phyloP scores from a whole-genome alignment of 2,797 vertebrate species.

The Hemitrygon akajei region DNA sequence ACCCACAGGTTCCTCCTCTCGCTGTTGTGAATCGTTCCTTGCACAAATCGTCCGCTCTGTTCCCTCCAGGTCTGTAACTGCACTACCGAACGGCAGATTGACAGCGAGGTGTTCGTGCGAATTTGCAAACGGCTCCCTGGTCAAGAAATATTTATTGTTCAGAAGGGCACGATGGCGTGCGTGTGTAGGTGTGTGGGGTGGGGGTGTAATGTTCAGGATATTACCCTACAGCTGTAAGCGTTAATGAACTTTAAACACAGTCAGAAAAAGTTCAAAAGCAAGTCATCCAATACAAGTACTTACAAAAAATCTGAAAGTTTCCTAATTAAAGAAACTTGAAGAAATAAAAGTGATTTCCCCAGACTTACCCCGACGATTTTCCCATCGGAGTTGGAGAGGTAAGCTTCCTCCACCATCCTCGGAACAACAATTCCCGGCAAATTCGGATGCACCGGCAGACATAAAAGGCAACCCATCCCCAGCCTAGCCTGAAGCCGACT shows the following conservation, averaged over 20 bases:
- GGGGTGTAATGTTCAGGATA: too few species aligned
- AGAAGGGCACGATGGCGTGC: too few species aligned
- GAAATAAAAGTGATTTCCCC: not conserved
- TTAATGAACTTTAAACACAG: not conserved
- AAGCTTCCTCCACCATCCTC: not conserved
- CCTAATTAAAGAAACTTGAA: not conserved
- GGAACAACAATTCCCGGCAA: not conserved
- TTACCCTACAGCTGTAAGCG: not conserved
- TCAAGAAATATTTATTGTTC: too few species aligned
- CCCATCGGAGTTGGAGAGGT: not conserved
- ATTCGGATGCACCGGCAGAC: too few species aligned
- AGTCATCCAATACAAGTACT: not conserved
- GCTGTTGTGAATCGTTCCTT: too few species aligned
- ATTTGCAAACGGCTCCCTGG: too few species aligned
- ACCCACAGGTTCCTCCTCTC: too few species aligned
- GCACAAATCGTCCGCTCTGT: too few species aligned
- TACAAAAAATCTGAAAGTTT: not conserved
- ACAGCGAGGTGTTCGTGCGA: too few species aligned
- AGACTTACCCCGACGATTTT: slow-evolving; percentile 24
- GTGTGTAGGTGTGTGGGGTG: too few species aligned
- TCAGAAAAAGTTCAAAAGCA: not conserved
- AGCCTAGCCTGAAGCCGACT: not conserved
- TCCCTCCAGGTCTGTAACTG: too few species aligned
- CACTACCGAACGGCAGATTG: too few species aligned
- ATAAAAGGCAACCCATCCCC: not conserved